Conservation (phyloP, 1,140 invertebrate species). For the Bilobella aurantiaca region DNA sequence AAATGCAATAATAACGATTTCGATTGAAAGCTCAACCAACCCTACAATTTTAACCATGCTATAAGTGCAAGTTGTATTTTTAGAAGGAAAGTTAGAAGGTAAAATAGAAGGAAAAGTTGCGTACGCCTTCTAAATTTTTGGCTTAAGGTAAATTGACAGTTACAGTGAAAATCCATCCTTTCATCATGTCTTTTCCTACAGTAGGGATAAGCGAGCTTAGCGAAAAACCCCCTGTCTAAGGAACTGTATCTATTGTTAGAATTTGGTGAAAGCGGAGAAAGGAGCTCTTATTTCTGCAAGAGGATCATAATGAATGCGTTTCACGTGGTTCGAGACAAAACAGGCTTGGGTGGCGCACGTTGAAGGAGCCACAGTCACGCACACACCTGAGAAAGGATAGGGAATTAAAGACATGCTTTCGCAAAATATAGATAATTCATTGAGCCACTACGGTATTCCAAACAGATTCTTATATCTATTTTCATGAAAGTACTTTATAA, state of each 20-base stretch:
- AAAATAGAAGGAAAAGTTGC: neutral
- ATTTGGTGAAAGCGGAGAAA: neutral
- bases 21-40: too few species aligned
- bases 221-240: neutral
- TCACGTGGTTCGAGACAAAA: too few species aligned
- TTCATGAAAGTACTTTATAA: too few species aligned
- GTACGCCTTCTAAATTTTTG: slow-evolving; percentile 6
- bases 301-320: neutral
- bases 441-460: too few species aligned
- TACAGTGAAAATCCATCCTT: slow-evolving; percentile 5
- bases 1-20: too few species aligned
- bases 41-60: too few species aligned
- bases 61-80: too few species aligned
- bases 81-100: too few species aligned
- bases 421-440: neutral
- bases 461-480: too few species aligned
- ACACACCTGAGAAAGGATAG: neutral
- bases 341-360: neutral
- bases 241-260: neutral
- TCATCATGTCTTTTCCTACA: neutral
- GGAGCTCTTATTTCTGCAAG: too few species aligned
- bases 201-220: too few species aligned
- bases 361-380: neutral
- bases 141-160: slow-evolving; percentile 7
- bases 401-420: neutral